Percentiles rank a stretch among this genome's conserved stretches.
phyloP scores from a whole-genome alignment of 1,140 invertebrate genomes.

The Planococcus citri region DNA sequence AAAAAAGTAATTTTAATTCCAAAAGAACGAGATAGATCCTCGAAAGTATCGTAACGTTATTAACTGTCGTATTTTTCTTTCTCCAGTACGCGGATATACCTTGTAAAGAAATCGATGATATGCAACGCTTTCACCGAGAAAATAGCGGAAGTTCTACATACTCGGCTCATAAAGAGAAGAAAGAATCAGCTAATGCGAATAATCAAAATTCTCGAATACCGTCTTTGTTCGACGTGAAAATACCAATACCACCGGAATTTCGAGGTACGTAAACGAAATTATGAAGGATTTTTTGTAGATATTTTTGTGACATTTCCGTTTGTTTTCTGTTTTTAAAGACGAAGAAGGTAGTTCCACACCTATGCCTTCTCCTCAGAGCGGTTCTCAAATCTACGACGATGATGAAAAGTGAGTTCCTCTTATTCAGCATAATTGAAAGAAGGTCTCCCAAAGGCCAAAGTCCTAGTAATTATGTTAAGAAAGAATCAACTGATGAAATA shows the following conservation, averaged over 20 bases:
- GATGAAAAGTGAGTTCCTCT: not conserved
- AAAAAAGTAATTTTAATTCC: slow-evolving; percentile 39
- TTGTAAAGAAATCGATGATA: not conserved
- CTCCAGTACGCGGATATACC: not conserved
- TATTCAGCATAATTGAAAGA: not conserved
- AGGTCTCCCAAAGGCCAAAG: no score
- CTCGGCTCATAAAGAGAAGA: not conserved
- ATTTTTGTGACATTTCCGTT: not conserved
- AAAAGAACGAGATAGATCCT: no score
- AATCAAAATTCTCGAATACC: slow-evolving; percentile 12
- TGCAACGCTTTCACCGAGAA: not conserved
- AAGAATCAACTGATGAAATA: no score
- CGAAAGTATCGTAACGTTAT: no score
- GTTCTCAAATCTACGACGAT: not conserved
- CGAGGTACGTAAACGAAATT: not conserved
- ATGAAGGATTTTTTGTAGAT: not conserved
- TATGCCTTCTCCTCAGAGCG: not conserved
- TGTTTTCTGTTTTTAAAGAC: not conserved
- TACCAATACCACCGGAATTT: not conserved
- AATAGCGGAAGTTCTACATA: not conserved
- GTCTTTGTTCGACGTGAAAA: slow-evolving; percentile 4
- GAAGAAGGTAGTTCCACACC: not conserved
- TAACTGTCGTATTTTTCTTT: not conserved
- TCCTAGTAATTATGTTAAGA: no score
- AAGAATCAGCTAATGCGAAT: not conserved